Percentiles rank a stretch among this genome's conserved stretches.
Evolutionary conservation across 2,888 invertebrate genomes (phyloP).

Genomic region (Cosmia pyralina): DNA sequence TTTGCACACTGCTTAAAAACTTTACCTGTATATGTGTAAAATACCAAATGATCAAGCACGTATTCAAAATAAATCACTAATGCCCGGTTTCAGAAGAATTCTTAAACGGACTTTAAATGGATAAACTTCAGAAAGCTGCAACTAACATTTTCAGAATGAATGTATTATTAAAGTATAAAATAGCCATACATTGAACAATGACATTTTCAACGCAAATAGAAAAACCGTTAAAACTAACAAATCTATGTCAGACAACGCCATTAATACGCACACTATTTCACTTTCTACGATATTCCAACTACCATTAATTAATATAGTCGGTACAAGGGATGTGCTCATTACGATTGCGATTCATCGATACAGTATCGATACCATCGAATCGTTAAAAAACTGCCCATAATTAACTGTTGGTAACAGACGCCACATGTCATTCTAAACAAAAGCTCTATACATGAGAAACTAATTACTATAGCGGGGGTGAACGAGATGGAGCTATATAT

Average conservation of each 20-base stretch:
- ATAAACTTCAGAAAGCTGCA: no score
- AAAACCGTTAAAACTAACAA: constrained; percentile 54
- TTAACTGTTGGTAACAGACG: constrained; percentile 80
- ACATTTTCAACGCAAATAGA: constrained; percentile 5
- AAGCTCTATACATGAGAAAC: constrained; percentile 86
- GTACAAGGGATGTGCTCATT: constrained; percentile 63
- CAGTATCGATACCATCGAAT: constrained; percentile 78
- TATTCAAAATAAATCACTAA: not conserved
- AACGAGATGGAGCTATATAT: constrained; percentile 67
- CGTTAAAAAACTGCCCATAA: constrained; percentile 80
- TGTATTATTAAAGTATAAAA: constrained; percentile 2
- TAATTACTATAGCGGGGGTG: constrained; percentile 81
- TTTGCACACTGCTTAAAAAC: no score
- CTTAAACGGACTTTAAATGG: no score
- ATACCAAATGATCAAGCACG: not conserved
- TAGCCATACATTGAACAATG: constrained; percentile 4
- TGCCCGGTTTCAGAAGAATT: no score
- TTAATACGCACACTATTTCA: constrained; percentile 32
- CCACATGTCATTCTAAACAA: constrained; percentile 89
- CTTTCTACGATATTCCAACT: constrained; percentile 43
- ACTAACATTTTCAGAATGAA: not conserved
- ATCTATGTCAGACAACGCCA: constrained; percentile 41
- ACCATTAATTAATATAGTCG: constrained; percentile 50
- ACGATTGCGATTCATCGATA: constrained; percentile 70
- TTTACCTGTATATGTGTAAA: not conserved